phyloP scores from a whole-genome alignment of 2,888 invertebrate species.

The Miltochrista miniata region DNA sequence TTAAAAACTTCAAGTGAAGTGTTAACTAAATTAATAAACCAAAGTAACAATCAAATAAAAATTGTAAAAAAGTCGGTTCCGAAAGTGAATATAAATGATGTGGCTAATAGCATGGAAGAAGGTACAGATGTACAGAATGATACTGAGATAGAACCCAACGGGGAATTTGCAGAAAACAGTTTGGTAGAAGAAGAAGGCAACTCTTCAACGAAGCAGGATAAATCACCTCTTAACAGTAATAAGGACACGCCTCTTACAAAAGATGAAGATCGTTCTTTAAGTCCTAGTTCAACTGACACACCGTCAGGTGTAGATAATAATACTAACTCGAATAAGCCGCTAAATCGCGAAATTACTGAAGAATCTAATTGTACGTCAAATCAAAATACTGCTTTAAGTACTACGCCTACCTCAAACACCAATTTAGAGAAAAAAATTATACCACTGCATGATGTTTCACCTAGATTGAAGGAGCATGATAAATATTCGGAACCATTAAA shows the following conservation, averaged over 20 bases:
- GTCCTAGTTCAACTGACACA: neutral
- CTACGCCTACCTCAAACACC: neutral
- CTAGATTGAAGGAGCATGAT: conserved; percentile 3
- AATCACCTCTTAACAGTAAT: neutral
- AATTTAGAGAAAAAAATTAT: neutral
- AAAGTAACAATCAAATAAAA: conserved; percentile 72
- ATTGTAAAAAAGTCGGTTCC: conserved; percentile 60
- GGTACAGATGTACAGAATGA: conserved; percentile 9
- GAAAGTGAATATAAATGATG: conserved; percentile 24
- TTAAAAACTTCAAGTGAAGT: conserved; percentile 58
- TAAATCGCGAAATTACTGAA: conserved; percentile 4
- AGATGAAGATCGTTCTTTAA: conserved; percentile 1
- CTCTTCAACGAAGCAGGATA: neutral
- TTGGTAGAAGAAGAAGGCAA: conserved; percentile 6
- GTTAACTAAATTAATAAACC: conserved; percentile 66
- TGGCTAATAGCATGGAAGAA: conserved; percentile 5
- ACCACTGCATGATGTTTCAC: neutral
- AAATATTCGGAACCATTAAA: conserved; percentile 1
- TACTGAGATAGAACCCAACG: conserved; percentile 2
- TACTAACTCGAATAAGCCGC: conserved; percentile 10
- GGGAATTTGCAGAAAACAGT: conserved; percentile 7
- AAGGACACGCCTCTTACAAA: conserved; percentile 8
- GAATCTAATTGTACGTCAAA: conserved; percentile 2
- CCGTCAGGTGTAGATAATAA: conserved; percentile 9
- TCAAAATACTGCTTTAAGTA: neutral